Conservation (phyloP, 53 echinoderm and acorn worm genomes). For the Mesocentrotus franciscanus region DNA sequence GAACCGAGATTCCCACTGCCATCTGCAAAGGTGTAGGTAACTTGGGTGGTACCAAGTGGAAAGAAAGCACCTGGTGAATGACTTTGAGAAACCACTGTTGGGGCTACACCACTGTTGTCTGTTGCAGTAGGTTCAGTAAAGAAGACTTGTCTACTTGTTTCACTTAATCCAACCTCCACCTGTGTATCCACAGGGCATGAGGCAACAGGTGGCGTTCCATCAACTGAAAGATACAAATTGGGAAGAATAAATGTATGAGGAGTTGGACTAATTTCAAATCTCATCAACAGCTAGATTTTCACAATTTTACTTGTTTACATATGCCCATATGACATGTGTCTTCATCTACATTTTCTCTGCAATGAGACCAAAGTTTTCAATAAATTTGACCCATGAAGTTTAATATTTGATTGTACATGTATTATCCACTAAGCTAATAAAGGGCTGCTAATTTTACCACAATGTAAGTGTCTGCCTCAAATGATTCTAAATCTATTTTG, state of each 20-base stretch:
- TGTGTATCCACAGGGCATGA: background rate
- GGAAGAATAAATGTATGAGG: too few species aligned
- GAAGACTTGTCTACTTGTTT: background rate
- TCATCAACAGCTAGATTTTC: too few species aligned
- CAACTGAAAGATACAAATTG: background rate
- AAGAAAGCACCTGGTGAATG: background rate
- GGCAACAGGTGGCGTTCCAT: background rate
- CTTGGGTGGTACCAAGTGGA: background rate
- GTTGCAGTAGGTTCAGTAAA: slow-evolving; percentile 71
- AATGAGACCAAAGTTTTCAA: too few species aligned
- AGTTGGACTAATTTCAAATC: too few species aligned
- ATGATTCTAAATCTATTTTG: background rate
- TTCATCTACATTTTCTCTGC: too few species aligned
- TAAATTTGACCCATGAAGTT: too few species aligned
- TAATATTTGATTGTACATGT: too few species aligned
- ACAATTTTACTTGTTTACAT: too few species aligned
- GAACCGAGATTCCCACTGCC: slow-evolving; percentile 3
- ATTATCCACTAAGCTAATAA: too few species aligned
- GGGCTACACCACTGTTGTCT: slow-evolving; percentile 63
- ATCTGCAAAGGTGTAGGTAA: slow-evolving; percentile 60
- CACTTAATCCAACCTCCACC: background rate
- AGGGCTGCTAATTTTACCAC: background rate
- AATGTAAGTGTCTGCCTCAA: background rate
- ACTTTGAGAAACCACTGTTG: background rate
- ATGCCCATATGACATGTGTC: too few species aligned